Base-by-base conservation (phyloP, 2,113 vertebrate genomes). In the Argyrosomus japonicus region DNA sequence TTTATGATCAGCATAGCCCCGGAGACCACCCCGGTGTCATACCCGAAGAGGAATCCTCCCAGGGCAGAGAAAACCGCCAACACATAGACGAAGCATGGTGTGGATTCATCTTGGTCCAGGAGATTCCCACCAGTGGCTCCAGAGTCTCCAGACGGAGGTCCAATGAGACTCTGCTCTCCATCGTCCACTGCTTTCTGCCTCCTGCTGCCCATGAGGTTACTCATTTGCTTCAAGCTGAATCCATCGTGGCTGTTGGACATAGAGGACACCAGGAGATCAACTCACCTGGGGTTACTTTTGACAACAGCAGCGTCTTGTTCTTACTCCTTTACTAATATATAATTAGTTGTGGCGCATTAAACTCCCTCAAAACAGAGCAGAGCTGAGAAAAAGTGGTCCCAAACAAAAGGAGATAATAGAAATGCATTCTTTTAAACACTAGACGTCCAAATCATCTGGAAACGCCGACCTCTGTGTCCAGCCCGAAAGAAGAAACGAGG, bases 1-100 rank as follows among this genome's bases (percentile, higher is more conserved):
- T 98, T 98, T 70, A 99, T 96, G 79, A 98, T 95, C 82, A 99
- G 96, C 96, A 99, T 97, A 1, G 97, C 98, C 40, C 98, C 98
- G 0, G 98, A 97, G 73, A 99, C 97, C 88, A 99, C 98, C 6
- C 98, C 98, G 3, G 98, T 99, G 94, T 99, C 98, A 40, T 99
- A 99, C 84, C 98, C 98, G 81, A 99, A 99, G 47, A 99, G 96
- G 79, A 99, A 97, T 68, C 98, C 98, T 15, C 98, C 98, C 69
- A 99, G 92, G 54, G 97, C 98, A 0, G 98, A 97, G 94, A 98
- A 98, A 40, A 94, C 94, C 0, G 93, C 90, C 84, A 96, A 17
- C 25, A 93, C 6, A 14, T 95, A 95, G 50, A 99, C 87, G 81
- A 99, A 97, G 56, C 53, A 71, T 0, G 96, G 90, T 12, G 96